Conservation (phyloP, 2,797 vertebrate genomes). For the Decapterus maruadsi region DNA sequence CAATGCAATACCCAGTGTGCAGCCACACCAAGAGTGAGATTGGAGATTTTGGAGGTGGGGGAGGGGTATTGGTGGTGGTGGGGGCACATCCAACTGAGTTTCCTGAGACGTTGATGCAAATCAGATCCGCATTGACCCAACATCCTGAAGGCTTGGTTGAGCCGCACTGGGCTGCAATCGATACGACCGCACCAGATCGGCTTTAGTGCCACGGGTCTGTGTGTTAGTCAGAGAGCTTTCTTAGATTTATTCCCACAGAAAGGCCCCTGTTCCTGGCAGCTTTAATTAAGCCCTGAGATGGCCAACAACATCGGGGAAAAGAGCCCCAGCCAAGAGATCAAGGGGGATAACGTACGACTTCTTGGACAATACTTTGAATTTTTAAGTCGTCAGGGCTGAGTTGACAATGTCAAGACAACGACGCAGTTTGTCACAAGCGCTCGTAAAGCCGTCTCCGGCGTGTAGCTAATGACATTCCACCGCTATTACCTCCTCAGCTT, state of each 20-base stretch:
- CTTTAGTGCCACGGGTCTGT: slow-evolving; percentile 57
- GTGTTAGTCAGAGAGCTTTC: slow-evolving; percentile 45
- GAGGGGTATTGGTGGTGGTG: neutral
- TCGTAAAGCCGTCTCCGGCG: slow-evolving; percentile 46
- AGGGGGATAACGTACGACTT: slow-evolving; percentile 33
- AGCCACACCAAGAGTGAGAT: slow-evolving; percentile 21
- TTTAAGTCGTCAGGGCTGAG: slow-evolving; percentile 37
- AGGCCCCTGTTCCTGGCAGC: slow-evolving; percentile 64
- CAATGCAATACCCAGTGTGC: slow-evolving; percentile 44
- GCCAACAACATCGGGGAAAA: slow-evolving; percentile 57
- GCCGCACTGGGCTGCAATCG: slow-evolving; percentile 65
- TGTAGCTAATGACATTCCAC: slow-evolving; percentile 48
- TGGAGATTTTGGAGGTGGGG: slow-evolving; percentile 48
- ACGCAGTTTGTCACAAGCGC: slow-evolving; percentile 32
- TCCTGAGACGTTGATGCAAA: slow-evolving; percentile 67
- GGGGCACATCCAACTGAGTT: slow-evolving; percentile 46
- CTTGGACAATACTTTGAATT: slow-evolving; percentile 40
- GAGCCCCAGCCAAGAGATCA: slow-evolving; percentile 44
- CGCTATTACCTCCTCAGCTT: slow-evolving; percentile 36
- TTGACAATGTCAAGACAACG: slow-evolving; percentile 31
- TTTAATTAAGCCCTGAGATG: slow-evolving; percentile 68
- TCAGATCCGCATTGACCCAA: slow-evolving; percentile 78
- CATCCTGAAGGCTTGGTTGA: slow-evolving; percentile 61
- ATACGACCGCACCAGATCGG: slow-evolving; percentile 61
- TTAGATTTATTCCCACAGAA: slow-evolving; percentile 73